Conservation (phyloP, 2,113 vertebrate genomes). For the Lucifuga dentata region DNA sequence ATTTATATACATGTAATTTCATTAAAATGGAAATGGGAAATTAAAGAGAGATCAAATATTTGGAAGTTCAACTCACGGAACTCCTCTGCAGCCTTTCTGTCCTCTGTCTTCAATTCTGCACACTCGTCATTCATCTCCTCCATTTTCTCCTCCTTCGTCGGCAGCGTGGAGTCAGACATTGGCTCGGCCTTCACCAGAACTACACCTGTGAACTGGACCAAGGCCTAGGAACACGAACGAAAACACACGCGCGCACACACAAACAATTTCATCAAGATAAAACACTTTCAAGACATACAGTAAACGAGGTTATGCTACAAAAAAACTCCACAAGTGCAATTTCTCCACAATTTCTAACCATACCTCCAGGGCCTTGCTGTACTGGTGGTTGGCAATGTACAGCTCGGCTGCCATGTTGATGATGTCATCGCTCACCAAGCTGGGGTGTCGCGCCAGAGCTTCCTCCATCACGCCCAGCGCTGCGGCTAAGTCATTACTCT, state of each 20-base stretch:
- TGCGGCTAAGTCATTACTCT: slow-evolving; percentile 90
- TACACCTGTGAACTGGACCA: slow-evolving; percentile 77
- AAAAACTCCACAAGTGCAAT: too few relatives aligned
- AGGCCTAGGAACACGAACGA: slow-evolving; percentile 69
- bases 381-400: slow-evolving; percentile 91
- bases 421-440: slow-evolving; percentile 91
- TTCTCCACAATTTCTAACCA: too few relatives aligned
- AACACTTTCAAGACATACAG: too few relatives aligned
- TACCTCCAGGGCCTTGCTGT: slow-evolving; percentile 91
- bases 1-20: too few relatives aligned
- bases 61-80: slow-evolving; percentile 32
- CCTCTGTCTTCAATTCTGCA: neutral
- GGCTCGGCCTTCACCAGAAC: slow-evolving; percentile 57
- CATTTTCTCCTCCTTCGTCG: neutral
- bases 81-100: slow-evolving; percentile 10
- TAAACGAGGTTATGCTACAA: too few relatives aligned
- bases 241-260: neutral
- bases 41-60: too few relatives aligned
- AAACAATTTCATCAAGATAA: too few relatives aligned
- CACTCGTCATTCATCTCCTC: slow-evolving; percentile 7
- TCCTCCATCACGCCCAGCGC: slow-evolving; percentile 93
- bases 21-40: too few relatives aligned
- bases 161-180: neutral
- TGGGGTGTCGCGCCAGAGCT: slow-evolving; percentile 89
- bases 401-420: slow-evolving; percentile 95